Conservation (phyloP, 2,888 invertebrate species). For the Myopa tessellatipennis region DNA sequence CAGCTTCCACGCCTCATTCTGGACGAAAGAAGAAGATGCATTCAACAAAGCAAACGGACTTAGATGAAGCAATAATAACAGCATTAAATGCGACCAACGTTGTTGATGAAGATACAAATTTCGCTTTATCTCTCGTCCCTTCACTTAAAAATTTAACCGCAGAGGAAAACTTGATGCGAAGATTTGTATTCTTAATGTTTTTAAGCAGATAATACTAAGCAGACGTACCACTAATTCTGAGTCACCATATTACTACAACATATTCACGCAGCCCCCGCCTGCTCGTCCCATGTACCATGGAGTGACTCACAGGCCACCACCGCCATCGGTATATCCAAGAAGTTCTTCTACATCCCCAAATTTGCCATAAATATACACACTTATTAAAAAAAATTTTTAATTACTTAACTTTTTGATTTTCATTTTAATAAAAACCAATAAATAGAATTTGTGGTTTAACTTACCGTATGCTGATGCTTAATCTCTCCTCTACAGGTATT, state of each 20-base stretch:
- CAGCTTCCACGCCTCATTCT: not conserved
- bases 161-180: slow-evolving; percentile 33
- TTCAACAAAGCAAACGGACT: not conserved
- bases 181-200: slow-evolving; percentile 31
- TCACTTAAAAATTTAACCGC: slow-evolving; percentile 25
- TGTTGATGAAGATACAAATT: slow-evolving; percentile 35
- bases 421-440: too few relatives aligned
- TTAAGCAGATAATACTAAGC: slow-evolving; percentile 27
- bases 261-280: too few relatives aligned
- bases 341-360: not conserved
- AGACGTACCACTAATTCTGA: not conserved
- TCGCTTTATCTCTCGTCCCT: slow-evolving; percentile 33
- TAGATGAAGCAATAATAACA: slow-evolving; percentile 30
- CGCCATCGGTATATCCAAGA: not conserved
- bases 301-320: not conserved
- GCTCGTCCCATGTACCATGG: too few relatives aligned
- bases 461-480: too few relatives aligned
- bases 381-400: not conserved
- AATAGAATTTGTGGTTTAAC: too few relatives aligned
- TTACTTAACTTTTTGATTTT: not conserved
- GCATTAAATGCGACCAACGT: slow-evolving; percentile 3
- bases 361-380: not conserved
- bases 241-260: too few relatives aligned
- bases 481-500: too few relatives aligned
- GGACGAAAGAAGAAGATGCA: not conserved